Conservation (phyloP, 2,797 vertebrate genomes). For the Acrocephalus scirpaceus region DNA sequence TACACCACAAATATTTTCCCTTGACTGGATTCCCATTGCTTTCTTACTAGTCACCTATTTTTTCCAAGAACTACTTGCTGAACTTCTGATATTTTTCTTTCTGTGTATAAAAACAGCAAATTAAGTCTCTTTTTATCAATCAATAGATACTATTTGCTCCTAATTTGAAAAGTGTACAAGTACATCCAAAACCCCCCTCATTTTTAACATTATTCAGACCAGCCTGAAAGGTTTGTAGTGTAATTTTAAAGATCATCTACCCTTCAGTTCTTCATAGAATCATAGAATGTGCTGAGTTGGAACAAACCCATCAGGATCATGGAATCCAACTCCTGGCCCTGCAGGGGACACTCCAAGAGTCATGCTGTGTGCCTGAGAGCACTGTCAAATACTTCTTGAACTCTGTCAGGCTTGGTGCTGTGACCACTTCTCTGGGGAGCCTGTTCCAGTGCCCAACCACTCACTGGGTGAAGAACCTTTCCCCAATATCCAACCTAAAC, state of each 20-base stretch:
- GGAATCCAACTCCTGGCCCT: not conserved
- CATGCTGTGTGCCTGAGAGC: not conserved
- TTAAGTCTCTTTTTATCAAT: not conserved
- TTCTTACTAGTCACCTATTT: conserved; percentile 44
- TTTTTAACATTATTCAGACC: not conserved
- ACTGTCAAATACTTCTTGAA: not conserved
- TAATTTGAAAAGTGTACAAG: not conserved
- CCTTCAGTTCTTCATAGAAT: not conserved
- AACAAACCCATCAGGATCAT: not conserved
- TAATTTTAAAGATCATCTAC: not conserved
- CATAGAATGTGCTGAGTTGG: not conserved
- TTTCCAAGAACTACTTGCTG: conserved; percentile 20
- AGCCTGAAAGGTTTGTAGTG: not conserved
- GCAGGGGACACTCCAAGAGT: not conserved
- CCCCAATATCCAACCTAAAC: not conserved
- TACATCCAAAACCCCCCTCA: not conserved
- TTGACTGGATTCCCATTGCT: conserved; percentile 33
- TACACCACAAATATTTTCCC: conserved; percentile 42
- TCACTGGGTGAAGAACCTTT: not conserved
- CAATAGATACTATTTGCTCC: not conserved
- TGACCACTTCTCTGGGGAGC: not conserved
- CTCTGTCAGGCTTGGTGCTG: not conserved
- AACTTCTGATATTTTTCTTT: conserved; percentile 17
- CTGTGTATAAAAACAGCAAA: not conserved
- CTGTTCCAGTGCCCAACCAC: not conserved